These are phyloP conservation scores for fruit fly (Drosophila melanogaster) DNA, from an alignment of 1,140 invertebrate genomes.

Conservation along the genomic window DNA sequence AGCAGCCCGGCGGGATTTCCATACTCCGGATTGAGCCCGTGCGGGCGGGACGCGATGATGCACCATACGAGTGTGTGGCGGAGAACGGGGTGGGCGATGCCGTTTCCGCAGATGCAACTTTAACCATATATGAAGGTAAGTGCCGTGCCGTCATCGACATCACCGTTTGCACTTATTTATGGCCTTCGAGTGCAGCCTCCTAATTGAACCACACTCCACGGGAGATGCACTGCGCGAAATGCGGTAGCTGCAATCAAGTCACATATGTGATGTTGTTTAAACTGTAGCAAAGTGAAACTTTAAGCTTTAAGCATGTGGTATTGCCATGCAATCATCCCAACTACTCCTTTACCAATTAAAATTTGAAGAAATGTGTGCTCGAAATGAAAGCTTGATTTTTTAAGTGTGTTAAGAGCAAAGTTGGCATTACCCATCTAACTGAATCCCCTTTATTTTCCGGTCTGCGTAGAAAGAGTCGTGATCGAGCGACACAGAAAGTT, in stretches of 20 bases:
- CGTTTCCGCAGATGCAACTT: slow-evolving; percentile 93
- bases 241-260: neutral
- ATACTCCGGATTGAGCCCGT: slow-evolving; percentile 97
- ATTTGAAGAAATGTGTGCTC: neutral
- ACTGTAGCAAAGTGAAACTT: too few species aligned
- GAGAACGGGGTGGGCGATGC: slow-evolving; percentile 98
- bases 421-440: slow-evolving; percentile 6
- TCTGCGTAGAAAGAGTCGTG: slow-evolving; percentile 6
- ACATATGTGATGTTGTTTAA: too few species aligned
- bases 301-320: too few species aligned
- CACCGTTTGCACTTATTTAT: slow-evolving; percentile 36
- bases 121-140: slow-evolving; percentile 94
- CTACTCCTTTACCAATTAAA: too few species aligned
- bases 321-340: too few species aligned
- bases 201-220: slow-evolving; percentile 35
- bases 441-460: slow-evolving; percentile 22
- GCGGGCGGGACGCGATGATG: slow-evolving; percentile 92
- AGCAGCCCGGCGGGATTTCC: slow-evolving; percentile 88
- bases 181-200: slow-evolving; percentile 32
- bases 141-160: slow-evolving; percentile 51
- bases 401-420: neutral
- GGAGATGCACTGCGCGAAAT: slow-evolving; percentile 20
- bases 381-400: neutral
- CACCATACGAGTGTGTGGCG: slow-evolving; percentile 97
- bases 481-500: slow-evolving; percentile 62